Base-by-base conservation (phyloP, 2,888 invertebrate species). In the Girardia tigrina region DNA sequence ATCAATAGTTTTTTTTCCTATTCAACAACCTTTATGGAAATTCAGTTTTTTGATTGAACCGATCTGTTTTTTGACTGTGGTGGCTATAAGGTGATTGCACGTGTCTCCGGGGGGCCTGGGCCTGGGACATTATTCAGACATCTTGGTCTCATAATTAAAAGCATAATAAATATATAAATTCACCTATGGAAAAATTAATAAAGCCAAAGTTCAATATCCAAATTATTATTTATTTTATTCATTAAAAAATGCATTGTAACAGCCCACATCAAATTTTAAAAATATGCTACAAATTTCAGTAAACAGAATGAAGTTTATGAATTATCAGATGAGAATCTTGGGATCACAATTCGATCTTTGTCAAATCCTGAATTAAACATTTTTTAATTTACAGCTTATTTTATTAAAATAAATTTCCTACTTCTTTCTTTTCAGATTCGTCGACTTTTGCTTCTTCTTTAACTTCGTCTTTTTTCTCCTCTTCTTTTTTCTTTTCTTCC, bases 401-500 rank as follows among this genome's bases (percentile, higher is more conserved):
- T n/a, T n/a, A n/a, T n/a, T n/a, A 26, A 23, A 36, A 12, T 72
- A 6, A 56, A 8, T 56, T 56, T 56, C 4, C n/a, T 56, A n/a
- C 4, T 56, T 20, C 56, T 56, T 56, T n/a, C 4, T 12, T 23
- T 56, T 56, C 23, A 6, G 4, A 12, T 71, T 74, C 56, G 16
- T 20, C 28, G 6, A 26, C n/a, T 29, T 75, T 73, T 28, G 26
- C 8, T 26, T 73, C 71, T 42, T 77, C 76, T n/a, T n/a, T n/a
- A n/a, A n/a, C n/a, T 70, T 36, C 23, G 16, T 8, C 26, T n/a
- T 56, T 69, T 26, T 76, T 29, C 20, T 26, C 42, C 28, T 36
- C 76, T 23, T 29, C 29, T 76, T 28, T 20, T 42, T 75, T 76
- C 27, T 36, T 76, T 4, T 28, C 28, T 78, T 87, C 88, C 82